These are phyloP conservation scores for Melanotaenia nigrans DNA, from an alignment of 2,797 vertebrate species.

Conservation along the genomic window DNA sequence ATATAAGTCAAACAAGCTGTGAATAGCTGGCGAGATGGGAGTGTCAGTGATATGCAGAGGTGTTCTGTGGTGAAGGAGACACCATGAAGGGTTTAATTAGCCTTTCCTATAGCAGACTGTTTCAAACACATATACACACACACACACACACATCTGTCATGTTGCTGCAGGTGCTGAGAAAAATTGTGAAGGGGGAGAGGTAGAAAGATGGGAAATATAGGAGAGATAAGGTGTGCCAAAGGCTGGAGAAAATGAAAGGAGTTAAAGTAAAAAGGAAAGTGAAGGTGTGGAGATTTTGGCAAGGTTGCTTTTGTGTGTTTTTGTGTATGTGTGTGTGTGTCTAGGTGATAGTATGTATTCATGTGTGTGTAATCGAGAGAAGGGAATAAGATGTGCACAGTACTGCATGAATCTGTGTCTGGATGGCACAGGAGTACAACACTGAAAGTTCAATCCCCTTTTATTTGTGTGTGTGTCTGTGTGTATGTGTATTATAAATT, in stretches of 20 bases:
- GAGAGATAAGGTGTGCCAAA: constrained; percentile 33
- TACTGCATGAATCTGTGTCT: constrained; percentile 9
- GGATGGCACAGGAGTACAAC: constrained; percentile 14
- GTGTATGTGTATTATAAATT: not conserved
- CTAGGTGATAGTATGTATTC: not conserved
- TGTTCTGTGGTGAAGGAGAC: constrained; percentile 38
- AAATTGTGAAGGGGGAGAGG: constrained; percentile 47
- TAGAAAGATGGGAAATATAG: constrained; percentile 34
- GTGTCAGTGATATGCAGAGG: constrained; percentile 40
- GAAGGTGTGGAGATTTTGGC: constrained; percentile 11
- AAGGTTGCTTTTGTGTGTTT: constrained; percentile 7
- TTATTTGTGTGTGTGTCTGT: not conserved
- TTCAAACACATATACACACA: constrained; percentile 8
- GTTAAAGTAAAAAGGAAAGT: constrained; percentile 26
- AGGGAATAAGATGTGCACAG: not conserved
- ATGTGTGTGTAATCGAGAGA: not conserved
- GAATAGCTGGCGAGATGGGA: constrained; percentile 20
- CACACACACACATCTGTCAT: constrained; percentile 18
- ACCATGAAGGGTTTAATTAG: constrained; percentile 61
- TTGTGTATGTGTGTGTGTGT: not conserved
- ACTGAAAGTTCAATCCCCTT: constrained; percentile 21
- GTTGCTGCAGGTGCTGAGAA: constrained; percentile 55
- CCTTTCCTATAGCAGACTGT: constrained; percentile 37
- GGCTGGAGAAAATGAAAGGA: constrained; percentile 45
- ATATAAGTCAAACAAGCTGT: constrained; percentile 29